Conservation (phyloP, 2,888 invertebrate genomes). For the Patella depressa region DNA sequence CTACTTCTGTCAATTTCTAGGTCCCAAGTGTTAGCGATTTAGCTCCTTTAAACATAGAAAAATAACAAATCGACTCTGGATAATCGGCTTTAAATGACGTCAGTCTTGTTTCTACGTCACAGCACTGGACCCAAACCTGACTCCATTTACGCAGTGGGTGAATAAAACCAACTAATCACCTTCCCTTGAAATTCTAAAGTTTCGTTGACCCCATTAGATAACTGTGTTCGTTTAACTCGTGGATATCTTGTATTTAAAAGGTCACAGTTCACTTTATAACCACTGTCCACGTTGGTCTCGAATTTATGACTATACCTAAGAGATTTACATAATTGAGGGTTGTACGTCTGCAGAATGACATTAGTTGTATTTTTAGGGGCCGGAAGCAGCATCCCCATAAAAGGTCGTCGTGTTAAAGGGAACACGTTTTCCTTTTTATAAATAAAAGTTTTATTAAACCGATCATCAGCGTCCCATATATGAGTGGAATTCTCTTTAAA, state of each 20-base stretch:
- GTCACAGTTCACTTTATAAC: slow-evolving; percentile 30
- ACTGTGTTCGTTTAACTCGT: slow-evolving; percentile 30
- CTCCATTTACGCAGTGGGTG: not conserved
- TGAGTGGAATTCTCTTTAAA: slow-evolving; percentile 39
- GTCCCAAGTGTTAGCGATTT: too few relatives aligned
- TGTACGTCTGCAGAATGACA: slow-evolving; percentile 30
- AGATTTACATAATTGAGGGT: slow-evolving; percentile 27
- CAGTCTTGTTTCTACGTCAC: too few relatives aligned
- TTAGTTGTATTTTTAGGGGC: slow-evolving; percentile 34
- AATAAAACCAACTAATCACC: slow-evolving; percentile 22
- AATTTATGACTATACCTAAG: slow-evolving; percentile 32
- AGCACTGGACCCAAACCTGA: too few relatives aligned
- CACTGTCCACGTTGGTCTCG: slow-evolving; percentile 15
- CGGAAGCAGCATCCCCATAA: slow-evolving; percentile 31
- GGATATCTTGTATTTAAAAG: slow-evolving; percentile 33
- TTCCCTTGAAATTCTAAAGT: slow-evolving; percentile 29
- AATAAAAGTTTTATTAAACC: slow-evolving; percentile 18
- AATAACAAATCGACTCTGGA: too few relatives aligned
- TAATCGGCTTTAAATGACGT: too few relatives aligned
- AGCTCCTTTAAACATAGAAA: too few relatives aligned
- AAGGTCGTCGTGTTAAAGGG: slow-evolving; percentile 37
- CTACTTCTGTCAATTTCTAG: too few relatives aligned
- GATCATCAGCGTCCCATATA: slow-evolving; percentile 38
- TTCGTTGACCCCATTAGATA: slow-evolving; percentile 34
- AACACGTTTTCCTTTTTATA: slow-evolving; percentile 34